phyloP scores from a whole-genome alignment of 2,113 vertebrate genomes.

The Ahaetulla prasina region DNA sequence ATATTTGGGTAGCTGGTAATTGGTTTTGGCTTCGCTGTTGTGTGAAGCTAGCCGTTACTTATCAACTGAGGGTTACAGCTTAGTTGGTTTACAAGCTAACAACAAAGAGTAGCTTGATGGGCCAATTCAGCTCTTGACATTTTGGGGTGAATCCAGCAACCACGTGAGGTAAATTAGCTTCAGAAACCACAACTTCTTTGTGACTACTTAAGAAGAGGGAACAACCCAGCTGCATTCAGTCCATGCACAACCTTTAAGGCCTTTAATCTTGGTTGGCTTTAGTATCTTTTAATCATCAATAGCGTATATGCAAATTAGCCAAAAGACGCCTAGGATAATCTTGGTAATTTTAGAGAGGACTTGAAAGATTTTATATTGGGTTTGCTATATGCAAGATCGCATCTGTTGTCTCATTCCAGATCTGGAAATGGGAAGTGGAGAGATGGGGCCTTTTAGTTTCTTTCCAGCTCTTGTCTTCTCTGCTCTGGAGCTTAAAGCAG shows the following conservation, averaged over 20 bases:
- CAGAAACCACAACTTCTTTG: neutral
- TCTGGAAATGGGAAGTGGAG: no score
- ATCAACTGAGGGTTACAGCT: neutral
- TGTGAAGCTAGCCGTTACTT: neutral
- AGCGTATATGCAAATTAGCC: neutral
- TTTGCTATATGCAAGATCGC: neutral
- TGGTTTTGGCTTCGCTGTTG: neutral
- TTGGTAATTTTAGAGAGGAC: neutral
- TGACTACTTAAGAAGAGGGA: neutral
- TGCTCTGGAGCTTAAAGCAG: neutral
- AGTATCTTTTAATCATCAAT: neutral
- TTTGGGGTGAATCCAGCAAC: neutral
- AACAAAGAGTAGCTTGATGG: neutral
- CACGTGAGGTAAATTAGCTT: neutral
- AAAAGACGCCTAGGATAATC: neutral
- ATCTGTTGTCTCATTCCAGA: neutral
- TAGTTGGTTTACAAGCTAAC: neutral
- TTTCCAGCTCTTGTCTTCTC: neutral
- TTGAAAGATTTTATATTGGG: neutral
- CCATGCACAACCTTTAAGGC: neutral
- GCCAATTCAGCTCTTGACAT: neutral
- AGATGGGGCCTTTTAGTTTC: no score
- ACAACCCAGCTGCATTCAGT: neutral
- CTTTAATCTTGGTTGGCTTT: neutral
- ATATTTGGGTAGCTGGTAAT: neutral